Conservation (phyloP, 2,888 invertebrate species). For the Pteria penguin region DNA sequence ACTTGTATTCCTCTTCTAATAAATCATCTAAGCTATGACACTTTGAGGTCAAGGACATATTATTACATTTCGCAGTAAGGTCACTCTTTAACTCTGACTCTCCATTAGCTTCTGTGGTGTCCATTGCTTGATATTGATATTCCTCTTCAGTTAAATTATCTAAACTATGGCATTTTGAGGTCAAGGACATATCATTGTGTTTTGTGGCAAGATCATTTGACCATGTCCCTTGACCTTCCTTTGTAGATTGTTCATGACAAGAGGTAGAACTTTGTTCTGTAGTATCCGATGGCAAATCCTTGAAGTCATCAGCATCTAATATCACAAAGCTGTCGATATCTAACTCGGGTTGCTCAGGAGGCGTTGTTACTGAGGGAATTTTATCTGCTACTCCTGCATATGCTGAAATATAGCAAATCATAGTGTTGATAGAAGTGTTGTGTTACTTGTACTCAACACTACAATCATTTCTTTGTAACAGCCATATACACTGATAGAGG, state of each 20-base stretch:
- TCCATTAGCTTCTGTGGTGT: neutral
- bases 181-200: neutral
- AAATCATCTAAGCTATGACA: neutral
- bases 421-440: too few species aligned
- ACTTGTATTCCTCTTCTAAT: neutral
- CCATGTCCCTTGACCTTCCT: neutral
- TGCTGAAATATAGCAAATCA: constrained; percentile 75
- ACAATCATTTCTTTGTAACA: too few species aligned
- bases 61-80: neutral
- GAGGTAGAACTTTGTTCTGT: neutral
- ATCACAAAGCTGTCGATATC: constrained; percentile 34
- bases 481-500: too few species aligned
- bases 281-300: neutral
- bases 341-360: neutral
- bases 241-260: neutral
- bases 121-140: constrained; percentile 31
- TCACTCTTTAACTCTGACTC: neutral
- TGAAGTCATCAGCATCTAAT: constrained; percentile 20
- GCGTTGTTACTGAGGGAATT: constrained; percentile 44
- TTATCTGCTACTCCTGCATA: constrained; percentile 79
- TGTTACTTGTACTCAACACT: too few species aligned
- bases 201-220: neutral
- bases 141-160: constrained; percentile 43
- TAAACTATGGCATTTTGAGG: constrained; percentile 34
- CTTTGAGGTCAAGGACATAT: neutral